Evolutionary conservation across 2,888 invertebrate genomes (phyloP), one percentile per base, ranked within the genome.

Genomic region (Elaeidobius kamerunicus): DNA sequence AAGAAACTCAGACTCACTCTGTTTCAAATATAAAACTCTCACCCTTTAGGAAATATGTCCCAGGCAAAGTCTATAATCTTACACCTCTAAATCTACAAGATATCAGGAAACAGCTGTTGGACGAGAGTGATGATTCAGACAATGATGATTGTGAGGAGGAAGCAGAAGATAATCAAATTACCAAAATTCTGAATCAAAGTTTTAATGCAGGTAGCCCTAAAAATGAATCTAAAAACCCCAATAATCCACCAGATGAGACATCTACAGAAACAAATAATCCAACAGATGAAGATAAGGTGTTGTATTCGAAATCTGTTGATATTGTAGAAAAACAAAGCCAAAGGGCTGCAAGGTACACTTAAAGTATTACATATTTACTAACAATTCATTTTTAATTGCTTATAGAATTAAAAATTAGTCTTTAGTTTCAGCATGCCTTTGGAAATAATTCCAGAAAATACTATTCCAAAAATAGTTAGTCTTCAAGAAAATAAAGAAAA

Each of bases 401-500:
- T 7, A 9, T 3, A n/a, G 19, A 15, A 12, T 15, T 19, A 34
- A 44, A 2, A 34, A 15, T 23, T 2, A 19, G 16, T 18, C 11
- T 4, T 30, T 17, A 27, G 34, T 39, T 48, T 35, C n/a, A 36
- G 40, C 19, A 45, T 17, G 27, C 17, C 27, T 12, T 14, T 32
- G 19, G 27, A 38, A 47, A 14, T 43, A 32, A 12, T 40, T 39
- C 1, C 15, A 45, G 52, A 52, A n/a, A n/a, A n/a, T n/a, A n/a
- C n/a, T n/a, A n/a, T n/a, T n/a, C n/a, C n/a, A n/a, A n/a, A n/a
- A n/a, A n/a, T n/a, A n/a, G n/a, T n/a, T n/a, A n/a, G n/a, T n/a
- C n/a, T n/a, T n/a, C n/a, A n/a, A 41, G 53, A 56, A n/a, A 49
- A 55, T 18, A 57, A 58, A 14, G 54, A 54, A 55, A 57, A 46